phyloP scores from a whole-genome alignment of 2,797 vertebrate species.

The Acrossocheilus wenchowensis region DNA sequence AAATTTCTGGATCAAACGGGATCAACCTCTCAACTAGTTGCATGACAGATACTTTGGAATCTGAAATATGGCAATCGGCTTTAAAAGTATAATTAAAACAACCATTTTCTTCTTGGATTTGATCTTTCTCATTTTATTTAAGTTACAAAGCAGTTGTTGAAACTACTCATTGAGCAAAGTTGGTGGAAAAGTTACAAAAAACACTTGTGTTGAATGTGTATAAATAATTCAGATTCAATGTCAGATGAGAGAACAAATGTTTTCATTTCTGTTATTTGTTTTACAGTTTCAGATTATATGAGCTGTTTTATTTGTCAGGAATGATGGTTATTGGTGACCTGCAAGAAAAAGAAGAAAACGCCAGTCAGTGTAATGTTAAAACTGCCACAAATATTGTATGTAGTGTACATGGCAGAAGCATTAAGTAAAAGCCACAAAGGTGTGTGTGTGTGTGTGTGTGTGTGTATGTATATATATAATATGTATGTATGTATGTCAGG shows the following conservation, averaged over 20 bases:
- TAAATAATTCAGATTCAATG: not conserved
- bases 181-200: too few relatives aligned
- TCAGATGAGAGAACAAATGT: not conserved
- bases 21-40: not conserved
- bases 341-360: not conserved
- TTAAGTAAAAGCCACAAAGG: not conserved
- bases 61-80: not conserved
- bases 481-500: not conserved
- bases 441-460: too few relatives aligned
- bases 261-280: not conserved
- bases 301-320: not conserved
- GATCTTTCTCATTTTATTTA: not conserved
- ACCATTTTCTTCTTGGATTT: not conserved
- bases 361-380: not conserved
- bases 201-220: not conserved
- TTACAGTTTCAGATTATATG: not conserved
- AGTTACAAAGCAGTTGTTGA: not conserved
- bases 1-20: not conserved
- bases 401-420: not conserved
- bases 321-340: not conserved
- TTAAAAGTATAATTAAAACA: not conserved
- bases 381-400: not conserved
- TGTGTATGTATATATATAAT: too few relatives aligned
- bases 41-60: not conserved
- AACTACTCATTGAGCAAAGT: too few relatives aligned